Base-by-base conservation (phyloP, 2,888 invertebrate genomes). In the Yponomeuta cagnagella region DNA sequence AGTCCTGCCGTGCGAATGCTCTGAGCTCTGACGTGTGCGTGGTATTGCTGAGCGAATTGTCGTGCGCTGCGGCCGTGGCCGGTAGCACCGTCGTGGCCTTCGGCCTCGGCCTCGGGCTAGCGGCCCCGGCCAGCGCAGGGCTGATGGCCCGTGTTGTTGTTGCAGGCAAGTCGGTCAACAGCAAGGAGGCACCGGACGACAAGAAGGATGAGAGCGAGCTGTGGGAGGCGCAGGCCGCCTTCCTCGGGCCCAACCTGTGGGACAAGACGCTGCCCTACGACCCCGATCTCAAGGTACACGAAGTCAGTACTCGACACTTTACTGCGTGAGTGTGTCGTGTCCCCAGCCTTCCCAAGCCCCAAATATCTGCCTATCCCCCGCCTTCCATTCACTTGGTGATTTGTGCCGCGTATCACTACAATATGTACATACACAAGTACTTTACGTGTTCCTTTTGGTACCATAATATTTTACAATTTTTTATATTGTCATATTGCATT, bases 181-280 rank as follows among this genome's bases (percentile, higher is more conserved):
- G 75, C 80, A 94, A 94, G 88, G 95, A 95, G 86, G 92, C 93
- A 77, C 85, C 91, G 78, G 94, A 94, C 77, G 95, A 95, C 87
- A 94, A 94, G 84, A 96, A 96, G 89, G 96, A 96, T 88, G 96
- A 96, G 89, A 96, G 94, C 80, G 96, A 96, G 91, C 94, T 97
- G 77, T 97, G 97, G 96, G 97, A 98, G 93, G 97, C 97, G 84
- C 97, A 97, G 90, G 96, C 98, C 77, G 98, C 98, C 87, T 98
- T 98, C 93, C 95, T 98, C 81, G 98, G 98, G 75, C 98, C 98
- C 76, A 98, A 97, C 89, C 93, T 98, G 75, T 98, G 98, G 98
- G 98, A 98, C 93, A 98, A 98, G 93, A 96, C 97, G 79, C 93
- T 96, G 84, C 95, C 96, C 81, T 97, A 97, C 88, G 97, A 97